Base-by-base conservation (phyloP, 37 sponge, comb jelly and placozoan species). In the Hexactinellida sp. region DNA sequence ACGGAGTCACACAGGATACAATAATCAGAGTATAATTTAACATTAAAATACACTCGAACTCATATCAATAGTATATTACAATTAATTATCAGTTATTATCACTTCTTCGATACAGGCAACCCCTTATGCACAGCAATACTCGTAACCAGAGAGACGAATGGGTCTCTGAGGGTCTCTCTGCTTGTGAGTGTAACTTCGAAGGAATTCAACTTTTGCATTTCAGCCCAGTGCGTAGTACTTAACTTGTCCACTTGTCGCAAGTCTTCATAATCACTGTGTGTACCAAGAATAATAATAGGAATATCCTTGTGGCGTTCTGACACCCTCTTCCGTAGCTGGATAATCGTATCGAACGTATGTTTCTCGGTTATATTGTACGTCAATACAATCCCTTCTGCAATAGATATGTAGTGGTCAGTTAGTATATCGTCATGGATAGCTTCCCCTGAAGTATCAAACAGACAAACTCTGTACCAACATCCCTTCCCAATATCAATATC, bases 361-460 rank as follows among this genome's bases (percentile, higher is more conserved):
- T 63, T 63, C 76, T 63, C 76, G 3, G 76, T 63, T 5, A 63
- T 63, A 63, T 63, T 63, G 34, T 63, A 63, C 3, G 76, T 63
- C 76, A 63, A 63, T n/a, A 63, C 76, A 32, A 63, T 63, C 76
- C 76, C 76, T 63, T 63, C 76, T 63, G 76, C 76, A 32, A 63
- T 63, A 28, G 76, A 63, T 32, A 63, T 63, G 30, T 63, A 63
- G 13, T 63, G 76, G 1, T 63, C 76, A 21, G 13, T 23, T 5
- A 63, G 76, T 25, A 32, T 5, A 63, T 63, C 76, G 13, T 63
- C 76, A 25, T 63, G 34, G 3, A 63, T 7, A 63, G 28, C 3
- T 63, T 63, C 13, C 34, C 76, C 76, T 63, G 76, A 63, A 63
- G 76, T 63, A n/a, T 63, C 76, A n/a, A 63, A 63, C 21, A 63